These are phyloP conservation scores for Nasalis larvatus DNA, from an alignment of 2,113 vertebrate genomes.

Conservation along the genomic window DNA sequence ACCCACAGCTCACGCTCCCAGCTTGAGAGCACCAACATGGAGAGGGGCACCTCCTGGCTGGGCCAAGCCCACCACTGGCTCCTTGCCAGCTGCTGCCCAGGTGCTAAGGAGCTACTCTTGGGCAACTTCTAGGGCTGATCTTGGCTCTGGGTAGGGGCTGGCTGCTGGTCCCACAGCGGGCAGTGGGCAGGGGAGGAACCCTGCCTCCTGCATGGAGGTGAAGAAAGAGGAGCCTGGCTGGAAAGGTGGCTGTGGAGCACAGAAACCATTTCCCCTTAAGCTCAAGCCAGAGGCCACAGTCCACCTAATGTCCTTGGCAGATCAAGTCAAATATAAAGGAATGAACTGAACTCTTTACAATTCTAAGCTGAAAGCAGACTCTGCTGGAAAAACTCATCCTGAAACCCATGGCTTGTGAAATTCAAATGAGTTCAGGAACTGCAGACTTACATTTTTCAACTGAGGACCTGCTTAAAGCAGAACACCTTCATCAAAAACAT, in stretches of 20 bases:
- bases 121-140: neutral
- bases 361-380: neutral
- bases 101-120: neutral
- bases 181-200: neutral
- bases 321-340: neutral
- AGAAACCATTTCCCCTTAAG: neutral
- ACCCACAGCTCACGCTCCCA: neutral
- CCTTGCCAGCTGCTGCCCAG: neutral
- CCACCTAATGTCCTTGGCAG: neutral
- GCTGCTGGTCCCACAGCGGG: neutral
- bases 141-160: neutral
- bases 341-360: neutral
- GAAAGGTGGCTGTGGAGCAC: neutral
- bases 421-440: neutral
- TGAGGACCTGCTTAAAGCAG: neutral
- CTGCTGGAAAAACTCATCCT: neutral
- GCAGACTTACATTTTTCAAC: neutral
- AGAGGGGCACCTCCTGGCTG: neutral
- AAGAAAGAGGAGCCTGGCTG: neutral
- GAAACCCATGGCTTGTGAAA: neutral
- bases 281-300: neutral
- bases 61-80: neutral
- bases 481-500: slow-evolving; percentile 3
- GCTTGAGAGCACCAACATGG: neutral
- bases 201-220: neutral